Evolutionary conservation across 1,140 invertebrate species (phyloP), one percentile per base, ranked within the genome.

Genomic region (Danaus melanippus): DNA sequence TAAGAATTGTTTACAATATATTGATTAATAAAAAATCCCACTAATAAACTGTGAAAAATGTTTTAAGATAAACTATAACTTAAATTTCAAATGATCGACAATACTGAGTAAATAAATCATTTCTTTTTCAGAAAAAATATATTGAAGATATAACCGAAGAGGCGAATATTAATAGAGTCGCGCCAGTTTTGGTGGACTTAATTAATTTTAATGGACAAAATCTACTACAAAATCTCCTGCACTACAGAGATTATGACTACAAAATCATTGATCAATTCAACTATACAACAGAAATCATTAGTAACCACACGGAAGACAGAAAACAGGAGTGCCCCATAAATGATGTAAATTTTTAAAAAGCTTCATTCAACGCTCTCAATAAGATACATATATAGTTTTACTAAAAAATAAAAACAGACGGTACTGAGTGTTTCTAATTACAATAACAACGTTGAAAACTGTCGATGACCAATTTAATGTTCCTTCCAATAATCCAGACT

Each of bases 241-340:
- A 82, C 56, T 86, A 84, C 46, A 64, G 83, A n/a, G 78, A 86
- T 10, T 84, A 75, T 44, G 75, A 86, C 17, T 84, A 69, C 12
- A 61, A 73, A 50, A 40, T 86, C 0, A 44, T 77, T 8, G 73
- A 80, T 42, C 55, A 68, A 1, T 45, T 56, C 7, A 60, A 71
- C 32, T 86, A 32, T 7, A 76, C 49, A 68, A 76, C 11, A 64
- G 76, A 15, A 65, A 32, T 32, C 6, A 32, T 32, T 32, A 1
- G 21, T 32, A 32, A 32, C 21, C 21, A 32, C 58, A 54, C 52
- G 71, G 46, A 67, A 74, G 56, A 51, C 68, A 46, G 56, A 68
- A 39, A 60, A 66, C 7, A 56, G 42, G 52, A 58, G 9, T 68
- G 66, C 44, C 63, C 63, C 6, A 46, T 68, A 59, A 57, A 69